Evolutionary conservation across 2,888 invertebrate genomes (phyloP), one percentile per base, ranked within the genome.

Genomic region (Pollenia labialis): DNA sequence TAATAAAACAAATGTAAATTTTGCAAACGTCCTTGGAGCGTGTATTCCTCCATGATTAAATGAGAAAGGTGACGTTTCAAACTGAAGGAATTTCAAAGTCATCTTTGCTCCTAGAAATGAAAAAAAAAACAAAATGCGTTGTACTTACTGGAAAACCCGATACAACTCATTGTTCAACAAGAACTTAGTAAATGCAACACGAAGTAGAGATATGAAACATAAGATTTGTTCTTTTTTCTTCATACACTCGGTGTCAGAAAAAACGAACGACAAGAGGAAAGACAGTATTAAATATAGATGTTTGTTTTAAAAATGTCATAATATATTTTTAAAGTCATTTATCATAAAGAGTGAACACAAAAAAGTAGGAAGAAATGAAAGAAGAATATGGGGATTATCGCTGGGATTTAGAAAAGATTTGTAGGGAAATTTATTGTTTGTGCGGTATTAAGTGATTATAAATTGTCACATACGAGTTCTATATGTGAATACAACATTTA

Each of bases 181-280:
- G 6, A 32, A 58, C 40, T 72, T n/a, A 23, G 4, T 6, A 32
- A 71, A 48, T 54, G 48, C 75, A 75, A 64, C 74, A 12, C 52
- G 52, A 58, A 69, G 56, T 42, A 44, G 66, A 48, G 16, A 56
- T 72, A 74, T 79, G 58, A 81, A 77, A 64, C 77, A 56, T 32
- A 83, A 71, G 71, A 76, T 60, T 76, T 76, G 60, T 76, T 32
- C 62, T n/a, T 56, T 0, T 64, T 54, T 42, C 56, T 64, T 81
- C n/a, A 50, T 81, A 87, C 81, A 87, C 84, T 87, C 69, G 48
- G 81, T 81, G 87, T 87, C 81, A 81, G 56, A 74, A 87, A 23
- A 84, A 79, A 62, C 12, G 23, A 76, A 16, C 18, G 68, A 69
- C 68, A 75, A 64, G 69, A 85, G 52, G 58, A 48, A 32, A 54